These are phyloP conservation scores for Lepidurus arcticus DNA, from an alignment of 1,140 invertebrate genomes.

Conservation along the genomic window DNA sequence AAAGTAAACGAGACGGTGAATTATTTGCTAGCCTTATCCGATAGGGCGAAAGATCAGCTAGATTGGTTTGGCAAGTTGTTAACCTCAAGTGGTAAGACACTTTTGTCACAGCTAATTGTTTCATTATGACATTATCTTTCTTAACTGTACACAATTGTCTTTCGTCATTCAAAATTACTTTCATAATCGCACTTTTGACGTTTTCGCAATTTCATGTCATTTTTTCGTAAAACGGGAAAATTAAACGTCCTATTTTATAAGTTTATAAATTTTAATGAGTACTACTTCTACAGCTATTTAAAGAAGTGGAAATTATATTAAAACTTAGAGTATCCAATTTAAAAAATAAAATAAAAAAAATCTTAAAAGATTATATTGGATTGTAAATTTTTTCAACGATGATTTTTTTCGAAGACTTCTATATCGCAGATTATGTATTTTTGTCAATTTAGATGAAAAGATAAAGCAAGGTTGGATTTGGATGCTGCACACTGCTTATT, in stretches of 20 bases:
- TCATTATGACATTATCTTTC: not conserved
- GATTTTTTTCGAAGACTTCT: not conserved
- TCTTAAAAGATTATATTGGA: not conserved
- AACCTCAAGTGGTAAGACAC: constrained; percentile 49
- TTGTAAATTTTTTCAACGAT: not conserved
- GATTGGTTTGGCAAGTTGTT: constrained; percentile 53
- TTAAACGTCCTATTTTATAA: too few species aligned
- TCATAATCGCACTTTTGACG: too few species aligned
- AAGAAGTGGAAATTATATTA: too few species aligned
- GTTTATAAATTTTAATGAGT: too few species aligned
- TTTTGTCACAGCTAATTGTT: not conserved
- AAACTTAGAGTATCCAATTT: too few species aligned
- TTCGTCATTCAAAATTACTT: not conserved
- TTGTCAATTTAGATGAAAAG: constrained; percentile 40
- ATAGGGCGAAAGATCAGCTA: constrained; percentile 50
- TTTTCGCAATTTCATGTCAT: too few species aligned
- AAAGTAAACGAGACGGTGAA: constrained; percentile 55
- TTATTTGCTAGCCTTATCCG: constrained; percentile 50
- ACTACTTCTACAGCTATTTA: too few species aligned
- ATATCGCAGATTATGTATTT: not conserved
- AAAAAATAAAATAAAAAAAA: too few species aligned
- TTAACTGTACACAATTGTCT: not conserved
- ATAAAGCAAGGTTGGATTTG: constrained; percentile 40
- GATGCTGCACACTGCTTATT: constrained; percentile 42
- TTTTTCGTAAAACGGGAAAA: too few species aligned